Percentiles rank a stretch among this genome's conserved stretches.
Conservation (phyloP, 2,888 invertebrate genomes). For the Crematogaster levior region DNA sequence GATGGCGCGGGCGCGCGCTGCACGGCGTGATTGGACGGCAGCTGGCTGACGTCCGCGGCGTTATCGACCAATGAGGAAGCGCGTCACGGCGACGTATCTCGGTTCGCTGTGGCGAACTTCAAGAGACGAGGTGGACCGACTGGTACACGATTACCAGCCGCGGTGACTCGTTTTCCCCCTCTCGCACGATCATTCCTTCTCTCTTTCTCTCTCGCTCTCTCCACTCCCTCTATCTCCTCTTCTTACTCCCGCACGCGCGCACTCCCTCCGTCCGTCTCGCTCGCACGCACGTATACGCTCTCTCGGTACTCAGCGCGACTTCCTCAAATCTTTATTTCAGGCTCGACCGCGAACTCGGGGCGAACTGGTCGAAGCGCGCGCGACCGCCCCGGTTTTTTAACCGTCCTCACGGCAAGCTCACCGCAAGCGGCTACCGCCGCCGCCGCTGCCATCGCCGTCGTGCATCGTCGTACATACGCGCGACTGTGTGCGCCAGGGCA, state of each 20-base stretch:
- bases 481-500: slow-evolving; percentile 48
- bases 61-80: slow-evolving; percentile 79
- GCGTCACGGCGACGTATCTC: slow-evolving; percentile 70
- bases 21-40: slow-evolving; percentile 69
- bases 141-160: slow-evolving; percentile 67
- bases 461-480: slow-evolving; percentile 44
- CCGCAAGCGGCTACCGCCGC: slow-evolving; percentile 33
- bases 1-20: slow-evolving; percentile 52
- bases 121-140: slow-evolving; percentile 77
- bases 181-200: slow-evolving; percentile 30
- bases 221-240: slow-evolving; percentile 32
- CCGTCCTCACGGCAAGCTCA: slow-evolving; percentile 65
- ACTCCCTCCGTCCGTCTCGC: slow-evolving; percentile 38
- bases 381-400: slow-evolving; percentile 76
- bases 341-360: slow-evolving; percentile 76
- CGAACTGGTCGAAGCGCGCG: slow-evolving; percentile 77
- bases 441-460: not conserved
- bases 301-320: slow-evolving; percentile 72
- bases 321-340: slow-evolving; percentile 80
- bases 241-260: slow-evolving; percentile 57
- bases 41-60: slow-evolving; percentile 79
- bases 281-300: slow-evolving; percentile 35
- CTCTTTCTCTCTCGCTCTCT: slow-evolving; percentile 38
- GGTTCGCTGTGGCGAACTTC: slow-evolving; percentile 68
- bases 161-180: slow-evolving; percentile 58